Evolutionary conservation across 2,888 invertebrate genomes (phyloP).

Genomic region (Volucella inflata): DNA sequence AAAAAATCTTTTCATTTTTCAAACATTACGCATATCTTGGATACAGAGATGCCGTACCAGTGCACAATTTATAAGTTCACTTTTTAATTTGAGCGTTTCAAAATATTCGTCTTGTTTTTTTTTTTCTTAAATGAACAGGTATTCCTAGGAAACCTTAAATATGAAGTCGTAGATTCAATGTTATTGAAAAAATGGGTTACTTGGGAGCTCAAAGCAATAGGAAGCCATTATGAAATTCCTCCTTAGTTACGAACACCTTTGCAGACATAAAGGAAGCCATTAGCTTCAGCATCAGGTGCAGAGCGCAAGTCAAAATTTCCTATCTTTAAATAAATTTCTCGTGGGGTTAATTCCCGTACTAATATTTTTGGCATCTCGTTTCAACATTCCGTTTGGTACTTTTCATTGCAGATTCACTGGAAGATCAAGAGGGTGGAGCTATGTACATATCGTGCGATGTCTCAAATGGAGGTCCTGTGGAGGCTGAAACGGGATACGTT

Average conservation of each 20-base stretch:
- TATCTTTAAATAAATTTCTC: neutral
- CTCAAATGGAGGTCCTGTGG: slow-evolving; percentile 84
- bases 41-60: no score
- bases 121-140: neutral
- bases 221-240: slow-evolving; percentile 46
- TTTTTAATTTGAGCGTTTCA: no score
- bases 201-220: neutral
- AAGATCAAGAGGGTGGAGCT: slow-evolving; percentile 85
- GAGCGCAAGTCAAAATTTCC: slow-evolving; percentile 52
- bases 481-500: slow-evolving; percentile 84
- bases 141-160: neutral
- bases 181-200: slow-evolving; percentile 9
- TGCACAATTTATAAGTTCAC: no score
- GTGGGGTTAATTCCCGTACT: neutral
- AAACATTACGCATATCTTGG: no score
- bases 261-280: slow-evolving; percentile 21
- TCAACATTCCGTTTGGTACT: slow-evolving; percentile 33
- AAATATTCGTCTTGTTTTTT: neutral
- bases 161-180: neutral
- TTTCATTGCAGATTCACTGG: slow-evolving; percentile 83
- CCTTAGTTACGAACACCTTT: slow-evolving; percentile 15
- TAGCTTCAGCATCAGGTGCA: neutral
- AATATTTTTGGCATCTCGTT: slow-evolving; percentile 29
- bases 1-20: no score
- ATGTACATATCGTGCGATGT: slow-evolving; percentile 85